These are phyloP conservation scores for Drosophila novamexicana DNA, from an alignment of 1,140 invertebrate genomes.

Conservation along the genomic window DNA sequence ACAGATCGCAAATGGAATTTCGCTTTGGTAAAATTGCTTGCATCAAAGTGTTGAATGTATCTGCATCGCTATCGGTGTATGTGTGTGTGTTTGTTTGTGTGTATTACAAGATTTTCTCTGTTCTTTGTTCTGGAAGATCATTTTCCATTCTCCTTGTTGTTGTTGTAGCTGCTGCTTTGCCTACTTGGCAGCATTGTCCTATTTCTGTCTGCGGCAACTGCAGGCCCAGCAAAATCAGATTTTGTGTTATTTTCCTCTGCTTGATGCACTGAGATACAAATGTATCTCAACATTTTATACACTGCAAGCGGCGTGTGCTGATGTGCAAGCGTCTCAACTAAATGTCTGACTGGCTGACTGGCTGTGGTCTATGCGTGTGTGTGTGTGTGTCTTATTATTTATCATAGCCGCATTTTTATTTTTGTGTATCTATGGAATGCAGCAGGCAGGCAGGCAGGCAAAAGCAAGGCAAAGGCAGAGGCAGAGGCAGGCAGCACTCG, in stretches of 20 bases:
- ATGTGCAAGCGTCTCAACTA: constrained; percentile 26
- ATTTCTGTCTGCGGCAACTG: constrained; percentile 35
- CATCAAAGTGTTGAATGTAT: constrained; percentile 16
- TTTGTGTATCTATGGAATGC: constrained; percentile 83
- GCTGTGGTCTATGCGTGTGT: neutral
- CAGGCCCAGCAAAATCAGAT: constrained; percentile 13
- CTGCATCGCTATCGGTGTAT: neutral
- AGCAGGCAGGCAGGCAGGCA: constrained; percentile 43
- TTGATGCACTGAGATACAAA: constrained; percentile 37
- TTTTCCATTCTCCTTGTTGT: constrained; percentile 19
- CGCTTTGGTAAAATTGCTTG: constrained; percentile 25
- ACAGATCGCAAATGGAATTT: constrained; percentile 26
- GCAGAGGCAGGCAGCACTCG: constrained; percentile 32
- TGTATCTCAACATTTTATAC: constrained; percentile 45
- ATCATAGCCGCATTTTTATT: constrained; percentile 81
- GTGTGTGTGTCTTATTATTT: constrained; percentile 66
- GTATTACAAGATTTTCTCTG: neutral
- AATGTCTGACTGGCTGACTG: constrained; percentile 22
- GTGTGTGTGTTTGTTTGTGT: constrained; percentile 2
- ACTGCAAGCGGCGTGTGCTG: constrained; percentile 22
- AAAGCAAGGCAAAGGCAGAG: constrained; percentile 32
- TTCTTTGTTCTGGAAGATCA: constrained; percentile 21
- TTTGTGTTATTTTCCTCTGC: constrained; percentile 1
- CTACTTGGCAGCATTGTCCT: constrained; percentile 48
- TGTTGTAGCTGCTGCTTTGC: constrained; percentile 23